Evolutionary conservation across 2,888 invertebrate genomes (phyloP), one percentile per base, ranked within the genome.

Genomic region (Amphipoea oculea): DNA sequence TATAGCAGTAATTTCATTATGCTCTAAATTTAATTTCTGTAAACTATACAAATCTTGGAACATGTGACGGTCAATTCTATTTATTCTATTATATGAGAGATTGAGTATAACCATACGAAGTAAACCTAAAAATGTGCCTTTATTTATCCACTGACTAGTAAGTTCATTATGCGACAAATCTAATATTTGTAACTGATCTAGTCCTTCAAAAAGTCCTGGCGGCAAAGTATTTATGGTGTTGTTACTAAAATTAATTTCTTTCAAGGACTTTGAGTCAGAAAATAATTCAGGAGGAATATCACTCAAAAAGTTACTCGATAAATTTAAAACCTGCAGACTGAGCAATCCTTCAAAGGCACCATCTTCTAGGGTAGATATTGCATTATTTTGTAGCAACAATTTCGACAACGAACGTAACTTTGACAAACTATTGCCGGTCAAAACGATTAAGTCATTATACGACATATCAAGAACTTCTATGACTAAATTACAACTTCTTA

Each of bases 261-360:
- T 97, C 71, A 98, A 94, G 81, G 97, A 97, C 88, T 97, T 97
- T 17, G 98, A 97, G 75, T 98, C 97, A 89, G 97, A 96, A 94
- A 99, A 98, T 75, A 98, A 91, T 90, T 98, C 98, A 42, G 98
- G 98, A 9, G 99, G 98, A 84, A 99, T 95, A 14, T 98, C 97
- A 73, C 97, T 98, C 88, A 99, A 96, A 92, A 97, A 97, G 94
- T 99, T 99, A 95, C 98, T 98, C 23, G 98, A 98, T 91, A 99
- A 94, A 95, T 99, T 98, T 67, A 99, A 95, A 87, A 98, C 97
- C 91, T 97, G 97, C 87, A 99, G 95, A 84, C 97, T 97, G 78
- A 97, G 95, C 86, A 99, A 96, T 84, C 98, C 98, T 82, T 97
- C 97, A 87, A 99, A 97, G 82, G 98, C 98, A 88, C 98, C 97